Base-by-base conservation (phyloP, 2,113 vertebrate species). In the Anoplopoma fimbria region DNA sequence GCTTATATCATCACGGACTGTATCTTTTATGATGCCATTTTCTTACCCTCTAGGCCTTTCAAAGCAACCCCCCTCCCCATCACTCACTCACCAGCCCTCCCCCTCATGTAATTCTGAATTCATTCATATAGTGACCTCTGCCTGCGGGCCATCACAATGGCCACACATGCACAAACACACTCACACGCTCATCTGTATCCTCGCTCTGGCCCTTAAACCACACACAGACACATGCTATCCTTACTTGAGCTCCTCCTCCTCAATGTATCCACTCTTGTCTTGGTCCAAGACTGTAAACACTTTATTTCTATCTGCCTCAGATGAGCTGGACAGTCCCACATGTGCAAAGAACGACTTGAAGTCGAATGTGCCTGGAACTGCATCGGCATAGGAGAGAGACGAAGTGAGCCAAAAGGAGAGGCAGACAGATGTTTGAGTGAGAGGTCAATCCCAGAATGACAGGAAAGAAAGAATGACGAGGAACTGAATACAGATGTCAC, bases 201-300 rank as follows among this genome's bases (percentile, higher is more conserved):
- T 72, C 8, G 17, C 45, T 61, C 21, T 60, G 58, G 27, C 33
- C 34, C 31, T 63, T 33, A 70, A 73, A 69, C 38, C 45, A 69
- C 70, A 33, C 58, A 68, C 63, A 69, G 62, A 73, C 17, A 75
- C 55, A 47, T n/a, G 14, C 21, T 15, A 23, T 65, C 71, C 92
- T 92, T 93, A 96, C 95, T 94, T 95, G 17, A 96, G 93, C 84
- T 96, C 96, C 45, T 94, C 94, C 75, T 94, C 95, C 64, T 96
- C 95, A 69, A 95, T 96, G 88, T 89, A 96, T 74, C 95, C 95
- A 38, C 95, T 96, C 80, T 71, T 89, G 93, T 95, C 95, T 85
- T 93, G 94, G 85, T 96, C 95, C 76, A 95, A 89, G 49, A 93
- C 84, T 21, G 75, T 83, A 58, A 96, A 96, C 53, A 96, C 94